Evolutionary conservation across 1,140 invertebrate genomes (phyloP), one percentile per base, ranked within the genome.

Genomic region (Chironomus tepperi): DNA sequence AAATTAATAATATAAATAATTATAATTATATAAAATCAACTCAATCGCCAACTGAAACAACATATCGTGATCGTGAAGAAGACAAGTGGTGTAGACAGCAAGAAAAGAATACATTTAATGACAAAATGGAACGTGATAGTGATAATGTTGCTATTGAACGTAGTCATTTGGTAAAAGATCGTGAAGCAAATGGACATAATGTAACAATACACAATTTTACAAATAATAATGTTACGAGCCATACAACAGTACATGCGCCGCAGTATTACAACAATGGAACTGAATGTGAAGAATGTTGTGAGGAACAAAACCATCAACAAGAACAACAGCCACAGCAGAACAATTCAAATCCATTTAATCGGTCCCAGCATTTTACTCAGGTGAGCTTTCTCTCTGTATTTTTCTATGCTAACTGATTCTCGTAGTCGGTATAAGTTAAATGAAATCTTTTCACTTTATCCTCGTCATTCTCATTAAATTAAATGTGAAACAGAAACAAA

Each of bases 1-100:
- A 70, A 70, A 70, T 70, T 9, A 70, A 70, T 18, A 70, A 70
- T 70, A 70, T 70, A 15, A 70, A 70, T 70, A 70, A 70, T 70
- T 70, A 19, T 19, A 70, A 70, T 70, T 70, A 70, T 19, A 70
- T 70, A 0, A 70, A 70, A 70, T 57, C 47, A 15, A 18, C 16
- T 18, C 65, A 70, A 19, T 21, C 65, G 16, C 19, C 19, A 70
- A 3, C 65, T 8, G 16, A 15, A 19, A 19, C 65, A 21, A 70
- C 65, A 70, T 21, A 70, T 70, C 19, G 16, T 21, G 19, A 70
- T 18, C 65, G 65, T 18, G 65, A 70, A 9, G 19, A 70, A 19
- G 19, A 70, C 19, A 57, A 57, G 47, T 57, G 47, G 47, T 18
- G 19, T 70, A 18, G 8, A 7, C 65, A 16, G 10, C 16, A 70